Percentiles rank a stretch among this genome's conserved stretches.
Conservation (phyloP, 2,888 invertebrate genomes). For the Tinea semifulvella region DNA sequence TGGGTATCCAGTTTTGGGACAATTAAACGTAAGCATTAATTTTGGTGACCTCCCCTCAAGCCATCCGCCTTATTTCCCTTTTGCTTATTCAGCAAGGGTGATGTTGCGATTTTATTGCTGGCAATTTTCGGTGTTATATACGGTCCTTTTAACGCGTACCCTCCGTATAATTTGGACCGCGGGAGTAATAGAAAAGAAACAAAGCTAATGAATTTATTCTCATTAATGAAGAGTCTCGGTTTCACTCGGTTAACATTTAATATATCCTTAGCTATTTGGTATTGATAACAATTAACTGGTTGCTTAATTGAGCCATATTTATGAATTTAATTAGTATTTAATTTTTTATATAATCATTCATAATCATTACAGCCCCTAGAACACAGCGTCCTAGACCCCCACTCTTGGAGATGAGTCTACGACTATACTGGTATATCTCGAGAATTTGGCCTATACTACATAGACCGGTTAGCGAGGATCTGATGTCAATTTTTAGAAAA, state of each 20-base stretch:
- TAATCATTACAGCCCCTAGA: no score
- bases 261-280: background rate
- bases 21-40: constrained; percentile 65
- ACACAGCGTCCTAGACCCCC: no score
- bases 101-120: constrained; percentile 55
- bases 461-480: no score
- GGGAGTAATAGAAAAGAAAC: constrained; percentile 48
- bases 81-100: constrained; percentile 56
- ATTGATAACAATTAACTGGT: constrained; percentile 1
- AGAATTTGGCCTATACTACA: no score
- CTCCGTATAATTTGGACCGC: constrained; percentile 51
- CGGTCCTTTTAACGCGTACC: constrained; percentile 50
- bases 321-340: background rate
- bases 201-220: constrained; percentile 37
- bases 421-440: no score
- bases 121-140: constrained; percentile 56
- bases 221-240: constrained; percentile 26
- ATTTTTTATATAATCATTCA: no score
- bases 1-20: constrained; percentile 48
- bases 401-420: no score
- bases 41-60: constrained; percentile 40
- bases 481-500: no score
- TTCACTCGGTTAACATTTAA: constrained; percentile 4
- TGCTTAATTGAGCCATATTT: background rate
- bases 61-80: constrained; percentile 54